A percentile compares a stretch with the other conserved stretches of the same genome.
Conservation (phyloP, 2,888 invertebrate genomes). For the Maniola hyperantus region DNA sequence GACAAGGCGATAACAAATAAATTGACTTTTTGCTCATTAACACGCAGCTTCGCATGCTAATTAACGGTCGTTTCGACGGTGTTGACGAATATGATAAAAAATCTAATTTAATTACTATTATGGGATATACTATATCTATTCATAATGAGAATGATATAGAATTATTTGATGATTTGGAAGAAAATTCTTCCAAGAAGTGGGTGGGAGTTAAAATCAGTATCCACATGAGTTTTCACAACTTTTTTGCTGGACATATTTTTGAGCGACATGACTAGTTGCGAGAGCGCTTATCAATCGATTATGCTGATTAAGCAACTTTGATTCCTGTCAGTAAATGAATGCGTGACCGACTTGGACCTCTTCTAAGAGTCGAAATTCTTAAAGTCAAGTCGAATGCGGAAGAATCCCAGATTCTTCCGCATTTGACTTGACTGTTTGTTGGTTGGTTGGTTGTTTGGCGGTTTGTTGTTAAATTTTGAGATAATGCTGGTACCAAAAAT, state of each 20-base stretch:
- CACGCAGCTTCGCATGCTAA: constrained; percentile 27
- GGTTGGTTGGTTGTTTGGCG: no score
- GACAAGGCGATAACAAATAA: constrained; percentile 31
- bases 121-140: constrained; percentile 8
- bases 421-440: no score
- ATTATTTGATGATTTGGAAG: background rate
- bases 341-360: no score
- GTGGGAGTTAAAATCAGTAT: background rate
- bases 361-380: no score
- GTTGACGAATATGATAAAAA: constrained; percentile 9
- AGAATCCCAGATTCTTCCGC: no score
- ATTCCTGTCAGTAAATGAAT: no score
- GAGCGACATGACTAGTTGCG: no score
- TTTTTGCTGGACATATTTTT: background rate
- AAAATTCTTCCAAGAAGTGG: constrained; percentile 1
- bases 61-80: constrained; percentile 23
- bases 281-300: no score
- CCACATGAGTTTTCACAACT: background rate
- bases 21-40: constrained; percentile 36
- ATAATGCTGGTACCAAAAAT: no score
- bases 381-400: no score
- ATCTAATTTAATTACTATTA: constrained; percentile 10
- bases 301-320: no score
- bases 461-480: no score
- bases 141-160: background rate